Evolutionary conservation across 2,888 invertebrate genomes (phyloP), one percentile per base, ranked within the genome.

Genomic region (Melieria picta): DNA sequence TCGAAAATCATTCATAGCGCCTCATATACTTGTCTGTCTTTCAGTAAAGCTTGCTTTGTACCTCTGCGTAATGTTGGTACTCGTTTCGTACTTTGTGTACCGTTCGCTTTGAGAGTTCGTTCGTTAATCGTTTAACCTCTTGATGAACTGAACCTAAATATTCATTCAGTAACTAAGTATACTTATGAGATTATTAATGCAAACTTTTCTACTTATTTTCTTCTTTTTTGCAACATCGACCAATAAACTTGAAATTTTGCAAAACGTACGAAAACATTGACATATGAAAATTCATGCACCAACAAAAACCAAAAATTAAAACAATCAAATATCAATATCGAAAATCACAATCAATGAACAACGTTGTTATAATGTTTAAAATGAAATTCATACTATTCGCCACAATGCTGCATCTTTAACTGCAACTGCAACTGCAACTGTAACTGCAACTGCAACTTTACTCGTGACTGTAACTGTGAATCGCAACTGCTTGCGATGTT

Each of bases 221-320:
- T 69, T 56, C 67, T 67, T 61, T 67, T 67, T 60, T 69, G 63
- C 69, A 63, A 69, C 63, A 52, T 61, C 62, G 55, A 69, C 45
- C 45, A 47, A 56, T 55, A n/a, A 56, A 13, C 56, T 47, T 63
- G 55, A 30, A 30, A 30, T 30, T 30, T 30, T 30, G 30, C 30
- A 30, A 30, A 30, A 30, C 30, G 30, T 30, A 50, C n/a, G 52
- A 50, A 50, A 50, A 50, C 10, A 10, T 11, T 50, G n/a, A 50
- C 10, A 50, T 11, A 50, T 50, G 10, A 50, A 50, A 50, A 50
- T 50, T 50, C n/a, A 11, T 50, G n/a, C n/a, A 50, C 10, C 10
- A 10, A 50, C 10, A 52, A 11, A 56, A 55, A 55, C 16, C 6
- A 65, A 56, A 46, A 56, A 57, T 9, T 55, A 46, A 65, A 13